Evolutionary conservation across 2,888 invertebrate species (phyloP), one percentile per base, ranked within the genome.

Genomic region (Pyrochroa serraticornis): DNA sequence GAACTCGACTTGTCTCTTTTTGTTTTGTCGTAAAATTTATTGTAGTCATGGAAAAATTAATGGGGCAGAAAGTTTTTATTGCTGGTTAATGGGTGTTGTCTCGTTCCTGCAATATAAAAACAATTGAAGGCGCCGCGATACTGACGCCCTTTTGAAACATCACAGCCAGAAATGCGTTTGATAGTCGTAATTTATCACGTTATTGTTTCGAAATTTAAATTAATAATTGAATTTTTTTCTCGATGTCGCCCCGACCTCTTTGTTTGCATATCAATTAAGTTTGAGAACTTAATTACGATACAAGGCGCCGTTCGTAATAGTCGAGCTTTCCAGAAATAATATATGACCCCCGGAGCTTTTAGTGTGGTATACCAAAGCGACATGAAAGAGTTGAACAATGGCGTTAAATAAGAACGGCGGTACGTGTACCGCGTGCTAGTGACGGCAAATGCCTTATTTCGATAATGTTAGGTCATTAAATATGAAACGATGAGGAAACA

Each of bases 401-500:
- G 10, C 13, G 30, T 30, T 41, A 14, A 9, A 22, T 10, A 10
- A 6, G 7, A 7, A 42, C 32, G 10, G 7, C 12, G 10, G 42
- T 10, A 10, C 31, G 33, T 6, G n/a, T 1, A 32, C 31, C 32
- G 12, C 33, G 10, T 31, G 33, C 32, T 43, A 30, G 12, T 33
- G 43, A 43, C 33, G 2, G 10, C 33, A 9, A 9, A 8, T 43
- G 31, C 43, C 13, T 43, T 32, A 43, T 43, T 32, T 43, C 33
- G 33, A 43, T 43, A 43, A 43, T 8, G 32, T 12, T 12, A 30
- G 7, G 43, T 33, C 31, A 43, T 43, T 43, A 43, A 43, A 43
- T 43, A 43, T 43, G 42, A 43, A 43, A 43, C 43, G 9, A 43
- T 43, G 33, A 33, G 43, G 33, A 43, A 43, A 31, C 32, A 43